Base-by-base conservation (phyloP, 2,797 vertebrate genomes). In the Sus cebifrons region DNA sequence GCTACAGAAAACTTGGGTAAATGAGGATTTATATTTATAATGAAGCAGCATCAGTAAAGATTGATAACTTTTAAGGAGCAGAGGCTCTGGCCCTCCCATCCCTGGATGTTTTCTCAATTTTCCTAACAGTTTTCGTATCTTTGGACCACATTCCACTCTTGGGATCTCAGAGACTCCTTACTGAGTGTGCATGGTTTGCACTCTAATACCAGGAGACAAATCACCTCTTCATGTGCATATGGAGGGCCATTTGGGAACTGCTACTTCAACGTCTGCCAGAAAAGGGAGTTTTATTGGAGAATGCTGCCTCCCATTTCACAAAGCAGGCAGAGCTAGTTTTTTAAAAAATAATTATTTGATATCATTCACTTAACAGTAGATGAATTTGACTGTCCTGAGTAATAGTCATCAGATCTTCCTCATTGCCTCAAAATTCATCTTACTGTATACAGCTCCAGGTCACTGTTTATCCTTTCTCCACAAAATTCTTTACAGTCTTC, bases 21-120 rank as follows among this genome's bases (percentile, higher is more conserved):
- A 95, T 96, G 79, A 96, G 68, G 60, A 92, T 95, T 95, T 96
- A 83, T 96, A 90, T 90, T 97, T 95, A 92, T 93, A 97, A 97
- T 32, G 29, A 89, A 85, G 32, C 15, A 79, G 91, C 32, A 92
- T 83, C 29, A 58, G 64, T 86, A 23, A 62, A 83, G 62, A 96
- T 16, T 81, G 79, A 93, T 70, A 54, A 74, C 71, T 54, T 68
- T 88, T 77, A 70, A 83, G 65, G 54, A 83, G 23, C 14, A 15
- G 29, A 92, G 15, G 44, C 60, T 96, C 77, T 36, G 17, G 0
- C 82, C 96, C 85, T 85, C 60, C 18, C 73, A 64, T 87, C 40
- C 60, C 6, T 67, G 85, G 77, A 79, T 7, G 25, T 73, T 52
- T 56, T 49, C 29, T 88, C 64, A 52, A 62, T 73, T 52, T 58